Evolutionary conservation across 2,888 invertebrate species (phyloP).

Genomic region (Spisula subtruncata): DNA sequence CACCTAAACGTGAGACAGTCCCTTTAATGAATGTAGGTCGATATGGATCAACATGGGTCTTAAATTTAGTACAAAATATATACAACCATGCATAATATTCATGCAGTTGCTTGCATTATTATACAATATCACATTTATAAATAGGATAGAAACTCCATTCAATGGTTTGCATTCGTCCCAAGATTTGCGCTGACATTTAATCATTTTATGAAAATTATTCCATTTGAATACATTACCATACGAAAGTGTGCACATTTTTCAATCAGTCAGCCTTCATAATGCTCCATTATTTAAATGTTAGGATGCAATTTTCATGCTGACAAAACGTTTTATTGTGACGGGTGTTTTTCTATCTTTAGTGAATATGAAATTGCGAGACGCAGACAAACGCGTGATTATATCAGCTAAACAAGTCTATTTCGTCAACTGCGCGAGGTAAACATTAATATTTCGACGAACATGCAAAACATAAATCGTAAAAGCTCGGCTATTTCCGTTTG

Average conservation of each 20-base stretch:
- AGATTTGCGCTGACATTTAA: conserved; percentile 10
- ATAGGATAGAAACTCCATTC: background rate
- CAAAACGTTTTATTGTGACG: background rate
- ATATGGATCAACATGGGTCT: too few relatives aligned
- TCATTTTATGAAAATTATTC: background rate
- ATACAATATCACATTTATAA: background rate
- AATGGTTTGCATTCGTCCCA: background rate
- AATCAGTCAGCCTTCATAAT: conserved; percentile 20
- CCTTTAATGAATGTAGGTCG: too few relatives aligned
- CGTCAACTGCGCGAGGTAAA: too few relatives aligned
- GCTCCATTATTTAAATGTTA: conserved; percentile 17
- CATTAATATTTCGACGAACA: too few relatives aligned
- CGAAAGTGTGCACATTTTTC: background rate
- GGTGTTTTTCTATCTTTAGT: background rate
- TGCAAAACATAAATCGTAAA: too few relatives aligned
- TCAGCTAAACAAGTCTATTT: too few relatives aligned
- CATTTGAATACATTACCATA: conserved; percentile 10
- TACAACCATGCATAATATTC: background rate
- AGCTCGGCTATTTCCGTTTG: too few relatives aligned
- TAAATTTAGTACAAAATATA: too few relatives aligned
- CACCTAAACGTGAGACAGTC: too few relatives aligned
- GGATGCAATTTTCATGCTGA: background rate
- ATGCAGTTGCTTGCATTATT: background rate
- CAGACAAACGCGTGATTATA: too few relatives aligned
- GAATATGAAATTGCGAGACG: too few relatives aligned